Evolutionary conservation across 35 echinoderm and acorn worm species (phyloP), one percentile per base, ranked within the genome.

Genomic region (Nesometra sesokonis): DNA sequence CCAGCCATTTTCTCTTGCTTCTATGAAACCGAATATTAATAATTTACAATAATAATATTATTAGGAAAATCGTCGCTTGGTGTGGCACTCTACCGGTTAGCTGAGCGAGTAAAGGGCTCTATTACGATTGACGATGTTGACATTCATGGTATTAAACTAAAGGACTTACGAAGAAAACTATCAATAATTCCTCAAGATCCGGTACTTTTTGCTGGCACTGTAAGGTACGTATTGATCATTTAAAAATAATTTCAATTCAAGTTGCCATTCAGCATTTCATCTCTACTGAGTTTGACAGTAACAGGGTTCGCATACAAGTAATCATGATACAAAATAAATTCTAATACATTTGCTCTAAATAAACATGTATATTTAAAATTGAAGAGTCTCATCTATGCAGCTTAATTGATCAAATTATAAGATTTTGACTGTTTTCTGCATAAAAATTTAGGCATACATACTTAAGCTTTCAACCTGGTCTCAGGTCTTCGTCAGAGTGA

Each of bases 121-220:
- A 94, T 94, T 80, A 9, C 83, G 3, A 87, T 94, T 17, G 93
- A 94, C 21, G 93, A 78, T 37, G 57, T 91, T 0, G 93, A 94
- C 31, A 91, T 94, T 76, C 85, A 89, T n/a, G 77, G 34, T 17
- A 87, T 94, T 4, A 90, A 90, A 23, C 86, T 94, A 13, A 84
- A 88, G 13, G 89, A 94, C 36, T 76, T 94, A 32, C 84, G 93
- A 76, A 88, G 86, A 17, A 94, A 91, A 32, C 86, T 94, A 0
- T 94, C 93, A 33, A 94, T 94, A 32, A 94, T 94, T 34, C 93
- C 93, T 29, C 93, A 94, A 80, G 93, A 94, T 82, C 93, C 93
- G 5, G 93, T 94, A 3, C 82, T 94, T 11, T 94, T 94, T 77
- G 84, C 88, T 46, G 93, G 93, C 11, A 91, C 93, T 17, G 86